Conservation (phyloP, 1,140 invertebrate species). For the Mycetomoellerius zeteki region DNA sequence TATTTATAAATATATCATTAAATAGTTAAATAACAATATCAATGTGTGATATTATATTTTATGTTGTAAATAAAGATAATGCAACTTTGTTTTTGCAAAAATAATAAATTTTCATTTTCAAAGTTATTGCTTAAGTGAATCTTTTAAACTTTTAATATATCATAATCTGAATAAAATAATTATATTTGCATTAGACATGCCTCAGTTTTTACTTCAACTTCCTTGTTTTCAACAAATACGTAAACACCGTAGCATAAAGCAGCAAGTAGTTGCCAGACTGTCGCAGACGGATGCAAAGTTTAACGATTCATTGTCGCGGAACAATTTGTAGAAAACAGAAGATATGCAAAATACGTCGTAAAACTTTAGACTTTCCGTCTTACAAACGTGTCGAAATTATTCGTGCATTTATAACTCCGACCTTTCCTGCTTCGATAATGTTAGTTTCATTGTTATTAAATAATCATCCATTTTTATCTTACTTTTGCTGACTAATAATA, state of each 20-base stretch:
- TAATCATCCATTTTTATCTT: neutral
- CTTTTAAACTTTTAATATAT: neutral
- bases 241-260: constrained; percentile 2
- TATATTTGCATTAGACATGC: constrained; percentile 1
- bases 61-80: neutral
- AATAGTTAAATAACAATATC: neutral
- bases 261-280: constrained; percentile 54
- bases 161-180: constrained; percentile 11
- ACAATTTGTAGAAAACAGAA: constrained; percentile 60
- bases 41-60: neutral
- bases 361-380: constrained; percentile 29
- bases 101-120: neutral
- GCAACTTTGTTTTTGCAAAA: neutral
- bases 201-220: neutral
- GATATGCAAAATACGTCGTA: constrained; percentile 42
- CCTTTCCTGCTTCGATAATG: constrained; percentile 14
- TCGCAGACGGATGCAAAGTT: constrained; percentile 49
- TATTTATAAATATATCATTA: neutral
- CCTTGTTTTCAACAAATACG: constrained; percentile 6
- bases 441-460: constrained; percentile 31
- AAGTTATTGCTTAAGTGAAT: neutral
- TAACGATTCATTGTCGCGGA: constrained; percentile 53
- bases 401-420: constrained; percentile 3
- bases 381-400: constrained; percentile 12
- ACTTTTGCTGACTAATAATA: neutral